These are phyloP conservation scores for Calidris pugnax DNA, from an alignment of 2,113 vertebrate genomes.

Conservation along the genomic window DNA sequence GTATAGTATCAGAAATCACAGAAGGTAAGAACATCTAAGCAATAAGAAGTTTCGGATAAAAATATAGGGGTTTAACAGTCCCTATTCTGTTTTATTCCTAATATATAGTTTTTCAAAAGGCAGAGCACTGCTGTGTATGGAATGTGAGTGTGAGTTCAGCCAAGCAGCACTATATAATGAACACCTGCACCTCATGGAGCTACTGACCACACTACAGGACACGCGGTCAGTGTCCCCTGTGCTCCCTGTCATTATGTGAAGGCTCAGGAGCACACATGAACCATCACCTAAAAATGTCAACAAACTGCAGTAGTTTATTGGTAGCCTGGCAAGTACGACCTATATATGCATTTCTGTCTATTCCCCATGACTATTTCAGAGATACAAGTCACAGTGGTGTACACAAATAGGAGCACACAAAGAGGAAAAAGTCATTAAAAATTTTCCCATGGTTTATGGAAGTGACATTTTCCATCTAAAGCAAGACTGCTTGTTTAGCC, in stretches of 20 bases:
- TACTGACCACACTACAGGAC: background rate
- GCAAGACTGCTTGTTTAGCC: background rate
- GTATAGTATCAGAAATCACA: background rate
- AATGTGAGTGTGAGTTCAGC: background rate
- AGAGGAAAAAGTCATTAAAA: background rate
- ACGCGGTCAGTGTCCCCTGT: background rate
- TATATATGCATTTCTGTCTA: background rate
- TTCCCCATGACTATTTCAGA: background rate
- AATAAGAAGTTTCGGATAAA: background rate
- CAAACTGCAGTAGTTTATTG: background rate
- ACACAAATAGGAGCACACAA: background rate
- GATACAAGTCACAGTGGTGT: background rate
- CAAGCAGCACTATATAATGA: background rate
- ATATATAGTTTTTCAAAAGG: background rate
- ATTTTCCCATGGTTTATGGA: background rate
- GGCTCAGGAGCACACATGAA: background rate
- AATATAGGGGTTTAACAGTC: background rate
- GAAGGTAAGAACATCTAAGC: background rate
- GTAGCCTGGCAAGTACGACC: background rate
- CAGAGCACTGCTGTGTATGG: rapidly evolving
- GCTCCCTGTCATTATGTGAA: rapidly evolving
- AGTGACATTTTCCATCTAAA: background rate
- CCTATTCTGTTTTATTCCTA: background rate
- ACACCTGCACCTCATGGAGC: background rate
- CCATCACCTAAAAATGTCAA: background rate